Percentiles rank a stretch among this genome's conserved stretches.
Conservation (phyloP, 2,797 vertebrate genomes). For the Coranthus polyacanthus region DNA sequence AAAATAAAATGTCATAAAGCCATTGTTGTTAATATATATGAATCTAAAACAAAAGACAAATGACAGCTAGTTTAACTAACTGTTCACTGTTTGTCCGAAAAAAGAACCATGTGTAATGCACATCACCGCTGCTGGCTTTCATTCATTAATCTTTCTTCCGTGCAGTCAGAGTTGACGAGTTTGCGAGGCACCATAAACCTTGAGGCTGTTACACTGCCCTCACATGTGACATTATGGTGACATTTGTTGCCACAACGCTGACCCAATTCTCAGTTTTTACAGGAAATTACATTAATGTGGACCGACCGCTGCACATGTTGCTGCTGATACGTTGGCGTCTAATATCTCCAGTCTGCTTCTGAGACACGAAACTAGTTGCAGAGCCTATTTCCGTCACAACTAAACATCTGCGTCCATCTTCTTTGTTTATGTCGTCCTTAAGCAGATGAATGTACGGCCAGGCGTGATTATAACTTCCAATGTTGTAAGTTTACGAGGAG, state of each 20-base stretch:
- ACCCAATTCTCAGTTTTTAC: slow-evolving; percentile 1
- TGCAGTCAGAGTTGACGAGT: slow-evolving; percentile 30
- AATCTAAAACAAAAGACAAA: no score
- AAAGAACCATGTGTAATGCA: no score
- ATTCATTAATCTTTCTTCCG: slow-evolving; percentile 5
- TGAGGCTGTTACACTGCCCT: slow-evolving; percentile 38
- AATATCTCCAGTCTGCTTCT: neutral
- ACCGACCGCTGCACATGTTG: neutral
- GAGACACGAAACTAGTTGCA: neutral
- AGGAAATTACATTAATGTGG: slow-evolving; percentile 5
- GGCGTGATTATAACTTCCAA: slow-evolving; percentile 49
- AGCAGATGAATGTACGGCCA: slow-evolving; percentile 32
- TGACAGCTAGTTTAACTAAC: no score
- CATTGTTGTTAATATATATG: no score
- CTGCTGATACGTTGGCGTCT: neutral
- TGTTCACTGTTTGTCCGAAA: no score
- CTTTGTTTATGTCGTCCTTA: slow-evolving; percentile 44
- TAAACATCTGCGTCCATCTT: slow-evolving; percentile 34
- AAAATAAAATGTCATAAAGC: no score
- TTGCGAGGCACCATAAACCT: slow-evolving; percentile 36
- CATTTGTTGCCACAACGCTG: slow-evolving; percentile 12
- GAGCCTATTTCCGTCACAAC: slow-evolving; percentile 6
- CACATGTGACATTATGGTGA: slow-evolving; percentile 13
- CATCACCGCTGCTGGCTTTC: no score
- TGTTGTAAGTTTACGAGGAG: slow-evolving; percentile 52